Percentiles rank a stretch among this genome's conserved stretches.
Conservation (phyloP, 2,888 invertebrate genomes). For the Catocala fraxini region DNA sequence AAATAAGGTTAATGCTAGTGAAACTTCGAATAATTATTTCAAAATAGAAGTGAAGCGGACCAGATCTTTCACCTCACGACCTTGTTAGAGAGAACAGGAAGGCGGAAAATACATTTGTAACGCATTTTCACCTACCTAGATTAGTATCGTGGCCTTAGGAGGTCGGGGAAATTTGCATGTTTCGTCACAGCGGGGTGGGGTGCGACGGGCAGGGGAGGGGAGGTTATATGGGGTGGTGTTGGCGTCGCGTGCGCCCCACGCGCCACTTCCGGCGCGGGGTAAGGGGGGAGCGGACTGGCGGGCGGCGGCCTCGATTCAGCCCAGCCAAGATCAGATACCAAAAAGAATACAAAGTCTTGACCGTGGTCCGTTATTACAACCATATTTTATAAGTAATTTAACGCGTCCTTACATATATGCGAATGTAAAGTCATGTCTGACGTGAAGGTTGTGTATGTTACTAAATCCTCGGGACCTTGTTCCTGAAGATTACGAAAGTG, state of each 20-base stretch:
- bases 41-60: constrained; percentile 27
- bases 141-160: constrained; percentile 64
- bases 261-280: constrained; percentile 73
- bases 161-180: constrained; percentile 78
- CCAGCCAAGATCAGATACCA: constrained; percentile 74
- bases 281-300: constrained; percentile 21
- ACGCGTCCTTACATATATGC: constrained; percentile 22
- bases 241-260: constrained; percentile 76
- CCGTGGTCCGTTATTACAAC: constrained; percentile 54
- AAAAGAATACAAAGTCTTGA: constrained; percentile 64
- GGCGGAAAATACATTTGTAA: constrained; percentile 63
- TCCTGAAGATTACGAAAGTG: neutral
- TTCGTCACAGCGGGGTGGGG: constrained; percentile 67
- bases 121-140: constrained; percentile 70
- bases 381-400: constrained; percentile 27
- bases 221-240: constrained; percentile 28
- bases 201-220: constrained; percentile 20
- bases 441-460: neutral
- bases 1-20: constrained; percentile 36
- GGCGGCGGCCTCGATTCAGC: constrained; percentile 74
- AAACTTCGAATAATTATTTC: constrained; percentile 31
- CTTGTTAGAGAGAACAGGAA: constrained; percentile 65
- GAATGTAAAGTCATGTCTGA: constrained; percentile 13
- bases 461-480: neutral
- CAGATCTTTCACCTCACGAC: constrained; percentile 61